Conservation (phyloP, 30 jellyfish, hydroid and myxozoan genomes). For the Aurelia aurita region DNA sequence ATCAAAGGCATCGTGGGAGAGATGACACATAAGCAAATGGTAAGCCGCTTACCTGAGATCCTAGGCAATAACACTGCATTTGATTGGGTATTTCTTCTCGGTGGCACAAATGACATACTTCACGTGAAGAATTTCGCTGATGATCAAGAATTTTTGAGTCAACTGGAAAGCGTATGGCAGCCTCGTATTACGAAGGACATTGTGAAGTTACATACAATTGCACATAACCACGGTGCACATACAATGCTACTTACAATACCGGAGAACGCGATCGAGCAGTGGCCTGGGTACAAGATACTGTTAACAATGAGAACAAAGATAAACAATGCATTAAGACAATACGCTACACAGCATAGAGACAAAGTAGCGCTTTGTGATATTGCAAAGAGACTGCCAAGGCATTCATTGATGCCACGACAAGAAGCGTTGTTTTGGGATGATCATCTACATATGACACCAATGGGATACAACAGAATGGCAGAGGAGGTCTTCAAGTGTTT, state of each 20-base stretch:
- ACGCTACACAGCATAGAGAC: constrained; percentile 79
- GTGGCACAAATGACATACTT: constrained; percentile 97
- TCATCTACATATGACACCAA: constrained; percentile 96
- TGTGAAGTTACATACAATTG: constrained; percentile 86
- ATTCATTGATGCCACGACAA: constrained; percentile 80
- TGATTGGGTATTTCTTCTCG: constrained; percentile 94
- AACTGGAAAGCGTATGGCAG: constrained; percentile 95
- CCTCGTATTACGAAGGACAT: constrained; percentile 97
- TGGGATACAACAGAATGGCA: constrained; percentile 97
- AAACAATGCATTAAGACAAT: constrained; percentile 81
- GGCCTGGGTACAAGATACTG: constrained; percentile 95
- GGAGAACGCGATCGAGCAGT: constrained; percentile 92
- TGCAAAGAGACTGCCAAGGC: constrained; percentile 90
- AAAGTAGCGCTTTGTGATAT: constrained; percentile 89
- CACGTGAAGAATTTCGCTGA: constrained; percentile 98
- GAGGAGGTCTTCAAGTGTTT: constrained; percentile 84
- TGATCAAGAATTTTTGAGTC: constrained; percentile 93
- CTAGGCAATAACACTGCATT: constrained; percentile 87
- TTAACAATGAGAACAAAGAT: constrained; percentile 88
- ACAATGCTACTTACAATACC: constrained; percentile 95
- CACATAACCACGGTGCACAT: constrained; percentile 92
- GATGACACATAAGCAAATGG: constrained; percentile 99
- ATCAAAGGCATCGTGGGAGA: constrained; percentile 98
- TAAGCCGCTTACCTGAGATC: constrained; percentile 87
- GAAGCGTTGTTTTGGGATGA: constrained; percentile 96